A percentile compares a stretch with the other conserved stretches of the same genome.
phyloP scores from a whole-genome alignment of 2,888 invertebrate species.

The Epinotia bilunana region DNA sequence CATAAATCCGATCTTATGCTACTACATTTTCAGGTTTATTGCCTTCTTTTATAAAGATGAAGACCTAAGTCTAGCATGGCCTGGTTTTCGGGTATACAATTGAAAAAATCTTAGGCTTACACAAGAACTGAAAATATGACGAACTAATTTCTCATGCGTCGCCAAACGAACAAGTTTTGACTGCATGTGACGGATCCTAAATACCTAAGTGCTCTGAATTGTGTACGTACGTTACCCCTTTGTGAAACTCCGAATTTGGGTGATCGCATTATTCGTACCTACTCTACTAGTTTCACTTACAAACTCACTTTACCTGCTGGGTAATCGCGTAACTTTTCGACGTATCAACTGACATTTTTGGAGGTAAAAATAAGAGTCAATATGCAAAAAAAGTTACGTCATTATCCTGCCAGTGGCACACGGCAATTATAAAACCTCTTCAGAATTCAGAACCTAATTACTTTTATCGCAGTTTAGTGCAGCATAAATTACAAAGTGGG shows the following conservation, averaged over 20 bases:
- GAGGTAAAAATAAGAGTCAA: too few relatives aligned
- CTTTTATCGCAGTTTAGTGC: not conserved
- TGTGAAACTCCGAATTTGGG: too few relatives aligned
- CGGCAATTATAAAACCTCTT: too few relatives aligned
- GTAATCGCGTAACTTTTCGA: too few relatives aligned
- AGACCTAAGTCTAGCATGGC: slow-evolving; percentile 9
- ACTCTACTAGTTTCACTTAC: too few relatives aligned
- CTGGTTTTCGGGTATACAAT: not conserved
- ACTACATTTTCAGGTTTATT: slow-evolving; percentile 29
- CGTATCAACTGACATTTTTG: too few relatives aligned
- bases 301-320: too few relatives aligned
- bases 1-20: slow-evolving; percentile 31
- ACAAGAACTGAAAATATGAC: not conserved
- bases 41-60: slow-evolving; percentile 25
- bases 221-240: not conserved
- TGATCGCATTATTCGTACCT: too few relatives aligned
- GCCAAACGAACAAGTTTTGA: not conserved
- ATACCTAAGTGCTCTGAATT: not conserved
- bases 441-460: too few relatives aligned
- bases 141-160: not conserved
- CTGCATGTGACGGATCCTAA: not conserved
- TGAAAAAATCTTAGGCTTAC: not conserved
- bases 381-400: too few relatives aligned
- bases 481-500: not conserved
- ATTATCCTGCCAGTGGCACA: too few relatives aligned